Percentiles rank a stretch among this genome's conserved stretches.
phyloP scores from a whole-genome alignment of 1,140 invertebrate species.

The Heliconius congener region DNA sequence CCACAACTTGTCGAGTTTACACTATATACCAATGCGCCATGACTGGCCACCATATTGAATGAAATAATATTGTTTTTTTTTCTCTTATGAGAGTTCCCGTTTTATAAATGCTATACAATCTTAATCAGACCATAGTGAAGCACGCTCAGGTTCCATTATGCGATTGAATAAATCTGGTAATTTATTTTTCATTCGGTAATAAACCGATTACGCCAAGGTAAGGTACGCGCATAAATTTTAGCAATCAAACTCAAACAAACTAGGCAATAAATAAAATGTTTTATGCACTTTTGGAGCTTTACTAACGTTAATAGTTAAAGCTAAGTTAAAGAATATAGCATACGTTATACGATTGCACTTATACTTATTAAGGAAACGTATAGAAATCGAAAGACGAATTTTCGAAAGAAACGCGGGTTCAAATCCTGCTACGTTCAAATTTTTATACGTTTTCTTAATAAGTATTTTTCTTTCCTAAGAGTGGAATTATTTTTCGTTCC shows the following conservation, averaged over 20 bases:
- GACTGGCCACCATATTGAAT: too few relatives aligned
- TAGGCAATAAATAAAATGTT: neutral
- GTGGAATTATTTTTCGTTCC: too few relatives aligned
- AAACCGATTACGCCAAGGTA: neutral
- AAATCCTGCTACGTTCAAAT: too few relatives aligned
- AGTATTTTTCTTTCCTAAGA: too few relatives aligned
- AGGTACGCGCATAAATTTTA: constrained; percentile 8
- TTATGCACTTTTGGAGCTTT: neutral
- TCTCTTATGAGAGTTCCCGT: constrained; percentile 9
- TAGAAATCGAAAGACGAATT: too few relatives aligned
- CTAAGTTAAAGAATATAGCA: neutral
- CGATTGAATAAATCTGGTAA: constrained; percentile 11
- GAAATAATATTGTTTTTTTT: too few relatives aligned
- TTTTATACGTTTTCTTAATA: too few relatives aligned
- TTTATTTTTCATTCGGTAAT: constrained; percentile 11
- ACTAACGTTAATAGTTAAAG: neutral
- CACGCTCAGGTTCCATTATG: constrained; percentile 8
- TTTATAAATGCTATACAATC: constrained; percentile 9
- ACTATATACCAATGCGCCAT: too few relatives aligned
- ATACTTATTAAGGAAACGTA: too few relatives aligned
- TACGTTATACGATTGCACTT: too few relatives aligned
- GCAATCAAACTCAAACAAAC: neutral
- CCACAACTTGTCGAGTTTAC: too few relatives aligned
- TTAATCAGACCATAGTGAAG: constrained; percentile 19
- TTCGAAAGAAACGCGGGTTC: too few relatives aligned